phyloP scores from a whole-genome alignment of 1,140 invertebrate species.

The Hyphantria cunea region DNA sequence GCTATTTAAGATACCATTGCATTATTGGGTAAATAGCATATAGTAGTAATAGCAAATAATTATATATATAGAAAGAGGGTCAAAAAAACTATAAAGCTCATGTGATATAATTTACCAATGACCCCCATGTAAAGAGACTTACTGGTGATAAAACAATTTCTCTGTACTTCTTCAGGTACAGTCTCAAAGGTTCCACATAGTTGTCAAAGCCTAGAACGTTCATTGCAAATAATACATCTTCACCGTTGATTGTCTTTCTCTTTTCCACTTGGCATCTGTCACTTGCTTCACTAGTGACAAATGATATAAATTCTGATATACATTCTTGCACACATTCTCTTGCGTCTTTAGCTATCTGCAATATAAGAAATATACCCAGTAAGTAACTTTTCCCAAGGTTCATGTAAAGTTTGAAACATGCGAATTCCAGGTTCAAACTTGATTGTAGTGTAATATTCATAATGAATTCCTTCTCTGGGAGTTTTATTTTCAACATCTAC shows the following conservation, averaged over 20 bases:
- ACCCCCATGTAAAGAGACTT: conserved; percentile 37
- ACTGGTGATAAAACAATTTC: conserved; percentile 83
- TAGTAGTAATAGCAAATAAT: no score
- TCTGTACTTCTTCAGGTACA: conserved; percentile 98
- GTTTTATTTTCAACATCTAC: no score
- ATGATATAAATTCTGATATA: conserved; percentile 99
- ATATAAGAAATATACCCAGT: conserved; percentile 34
- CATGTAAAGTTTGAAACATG: no score
- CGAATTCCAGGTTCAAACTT: no score
- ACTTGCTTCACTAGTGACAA: conserved; percentile 99
- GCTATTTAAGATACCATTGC: no score
- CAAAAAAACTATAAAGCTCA: no score
- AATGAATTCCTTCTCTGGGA: no score
- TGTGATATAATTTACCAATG: no score
- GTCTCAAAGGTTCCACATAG: conserved; percentile 98
- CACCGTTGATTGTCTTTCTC: conserved; percentile 99
- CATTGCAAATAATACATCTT: conserved; percentile 99
- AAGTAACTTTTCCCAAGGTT: neutral
- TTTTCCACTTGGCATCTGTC: conserved; percentile 98
- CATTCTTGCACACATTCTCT: conserved; percentile 99
- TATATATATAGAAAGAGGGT: no score
- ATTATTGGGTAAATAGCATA: no score
- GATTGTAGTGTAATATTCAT: no score
- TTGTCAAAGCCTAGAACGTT: conserved; percentile 98
- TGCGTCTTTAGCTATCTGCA: conserved; percentile 98